A percentile compares a stretch with the other conserved stretches of the same genome.
phyloP scores from a whole-genome alignment of 2,113 vertebrate genomes.

The Callipepla californica region DNA sequence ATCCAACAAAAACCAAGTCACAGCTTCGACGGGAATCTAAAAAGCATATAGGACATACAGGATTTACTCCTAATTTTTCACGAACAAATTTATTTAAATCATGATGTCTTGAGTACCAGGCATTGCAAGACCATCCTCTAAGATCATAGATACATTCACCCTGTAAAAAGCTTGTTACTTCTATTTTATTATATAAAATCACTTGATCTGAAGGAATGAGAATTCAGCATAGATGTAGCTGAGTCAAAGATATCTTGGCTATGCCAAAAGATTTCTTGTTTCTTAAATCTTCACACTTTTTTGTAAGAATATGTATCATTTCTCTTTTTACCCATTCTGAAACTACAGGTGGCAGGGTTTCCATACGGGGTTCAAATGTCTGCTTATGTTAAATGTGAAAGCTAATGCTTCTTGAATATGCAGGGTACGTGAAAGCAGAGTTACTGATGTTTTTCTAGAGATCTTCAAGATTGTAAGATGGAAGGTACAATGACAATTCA shows the following conservation, averaged over 20 bases:
- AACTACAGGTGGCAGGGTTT: not conserved
- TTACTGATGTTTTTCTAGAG: not conserved
- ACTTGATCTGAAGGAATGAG: not conserved
- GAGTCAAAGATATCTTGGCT: not conserved
- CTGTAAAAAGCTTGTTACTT: not conserved
- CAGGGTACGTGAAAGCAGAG: not conserved
- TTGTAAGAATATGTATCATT: not conserved
- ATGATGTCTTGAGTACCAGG: accelerated
- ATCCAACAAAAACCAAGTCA: not conserved
- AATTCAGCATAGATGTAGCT: not conserved
- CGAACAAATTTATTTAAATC: not conserved
- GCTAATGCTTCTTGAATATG: not conserved
- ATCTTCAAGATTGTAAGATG: not conserved
- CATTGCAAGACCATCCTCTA: not conserved
- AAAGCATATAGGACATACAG: not conserved
- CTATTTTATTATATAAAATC: not conserved
- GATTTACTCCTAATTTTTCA: not conserved
- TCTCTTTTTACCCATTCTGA: not conserved
- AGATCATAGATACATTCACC: accelerated
- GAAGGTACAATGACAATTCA: not conserved
- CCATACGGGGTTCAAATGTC: not conserved
- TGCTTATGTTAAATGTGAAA: not conserved
- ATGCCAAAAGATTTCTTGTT: not conserved
- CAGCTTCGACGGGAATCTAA: not conserved
- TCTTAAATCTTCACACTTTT: not conserved